A percentile compares a stretch with the other conserved stretches of the same genome.
Evolutionary conservation across 2,888 invertebrate genomes (phyloP).

Genomic region (Eulithis prunata): DNA sequence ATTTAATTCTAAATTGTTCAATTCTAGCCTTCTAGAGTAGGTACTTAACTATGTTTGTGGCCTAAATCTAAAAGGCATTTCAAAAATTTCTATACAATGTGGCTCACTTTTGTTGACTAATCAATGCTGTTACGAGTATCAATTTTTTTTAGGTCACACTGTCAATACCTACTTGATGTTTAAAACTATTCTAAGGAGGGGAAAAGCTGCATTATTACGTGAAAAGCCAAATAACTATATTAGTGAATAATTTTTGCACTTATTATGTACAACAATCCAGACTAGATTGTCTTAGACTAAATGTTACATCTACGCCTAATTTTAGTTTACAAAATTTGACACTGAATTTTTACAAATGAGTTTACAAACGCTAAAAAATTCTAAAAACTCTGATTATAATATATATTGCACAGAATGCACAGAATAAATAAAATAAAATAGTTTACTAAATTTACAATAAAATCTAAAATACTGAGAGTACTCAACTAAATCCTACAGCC

Average conservation of each 20-base stretch:
- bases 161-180: conserved; percentile 8
- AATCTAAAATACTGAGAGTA: conserved; percentile 49
- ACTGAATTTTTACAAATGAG: conserved; percentile 24
- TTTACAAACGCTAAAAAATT: conserved; percentile 18
- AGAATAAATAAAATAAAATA: background rate
- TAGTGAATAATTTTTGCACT: conserved; percentile 17
- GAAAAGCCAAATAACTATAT: conserved; percentile 25
- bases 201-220: conserved; percentile 32
- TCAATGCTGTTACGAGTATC: background rate
- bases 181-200: conserved; percentile 16
- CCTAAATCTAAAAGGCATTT: conserved; percentile 44
- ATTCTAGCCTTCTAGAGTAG: conserved; percentile 49
- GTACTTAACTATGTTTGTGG: conserved; percentile 38
- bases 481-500: conserved; percentile 51
- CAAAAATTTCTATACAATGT: conserved; percentile 12
- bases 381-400: conserved; percentile 10
- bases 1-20: conserved; percentile 34
- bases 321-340: conserved; percentile 29
- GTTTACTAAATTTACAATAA: conserved; percentile 1
- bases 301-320: conserved; percentile 3
- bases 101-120: conserved; percentile 8
- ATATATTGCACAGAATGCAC: no score
- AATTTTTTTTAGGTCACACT: background rate
- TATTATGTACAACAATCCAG: conserved; percentile 30
- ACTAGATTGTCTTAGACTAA: conserved; percentile 26